These are phyloP conservation scores for Acleris emargana DNA, from an alignment of 2,888 invertebrate genomes.

Conservation along the genomic window DNA sequence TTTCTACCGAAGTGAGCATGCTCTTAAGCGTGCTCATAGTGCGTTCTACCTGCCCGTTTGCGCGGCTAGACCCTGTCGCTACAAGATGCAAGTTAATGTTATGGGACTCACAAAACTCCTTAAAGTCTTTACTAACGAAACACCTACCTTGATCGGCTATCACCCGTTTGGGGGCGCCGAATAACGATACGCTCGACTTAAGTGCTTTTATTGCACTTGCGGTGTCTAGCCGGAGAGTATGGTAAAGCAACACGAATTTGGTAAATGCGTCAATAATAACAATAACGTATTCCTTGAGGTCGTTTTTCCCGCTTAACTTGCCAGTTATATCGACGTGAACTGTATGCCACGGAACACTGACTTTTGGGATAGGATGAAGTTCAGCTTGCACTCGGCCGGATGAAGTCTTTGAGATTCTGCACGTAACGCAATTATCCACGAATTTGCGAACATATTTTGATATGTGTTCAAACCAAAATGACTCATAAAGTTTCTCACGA, in stretches of 20 bases:
- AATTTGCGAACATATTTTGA: conserved; percentile 28
- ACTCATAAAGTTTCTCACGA: conserved; percentile 5
- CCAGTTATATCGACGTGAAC: not conserved
- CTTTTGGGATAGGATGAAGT: not conserved
- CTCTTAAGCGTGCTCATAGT: no score
- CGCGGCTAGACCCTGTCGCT: no score
- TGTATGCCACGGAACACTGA: not conserved
- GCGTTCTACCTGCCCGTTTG: no score
- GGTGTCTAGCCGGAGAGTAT: not conserved
- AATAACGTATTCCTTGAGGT: not conserved
- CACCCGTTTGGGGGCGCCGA: no score
- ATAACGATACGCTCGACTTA: no score
- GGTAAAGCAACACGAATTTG: not conserved
- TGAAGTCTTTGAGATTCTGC: conserved; percentile 10
- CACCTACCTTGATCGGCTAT: no score
- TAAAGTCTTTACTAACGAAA: no score
- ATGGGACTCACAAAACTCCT: no score
- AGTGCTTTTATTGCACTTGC: no score
- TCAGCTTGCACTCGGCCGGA: conserved; percentile 7
- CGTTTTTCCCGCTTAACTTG: not conserved
- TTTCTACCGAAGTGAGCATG: no score
- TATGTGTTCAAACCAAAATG: conserved; percentile 13
- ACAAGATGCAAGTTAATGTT: no score
- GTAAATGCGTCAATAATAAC: not conserved
- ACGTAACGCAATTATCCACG: conserved; percentile 27